Evolutionary conservation across 2,888 invertebrate genomes (phyloP).

Genomic region (Tenthredo amoena): DNA sequence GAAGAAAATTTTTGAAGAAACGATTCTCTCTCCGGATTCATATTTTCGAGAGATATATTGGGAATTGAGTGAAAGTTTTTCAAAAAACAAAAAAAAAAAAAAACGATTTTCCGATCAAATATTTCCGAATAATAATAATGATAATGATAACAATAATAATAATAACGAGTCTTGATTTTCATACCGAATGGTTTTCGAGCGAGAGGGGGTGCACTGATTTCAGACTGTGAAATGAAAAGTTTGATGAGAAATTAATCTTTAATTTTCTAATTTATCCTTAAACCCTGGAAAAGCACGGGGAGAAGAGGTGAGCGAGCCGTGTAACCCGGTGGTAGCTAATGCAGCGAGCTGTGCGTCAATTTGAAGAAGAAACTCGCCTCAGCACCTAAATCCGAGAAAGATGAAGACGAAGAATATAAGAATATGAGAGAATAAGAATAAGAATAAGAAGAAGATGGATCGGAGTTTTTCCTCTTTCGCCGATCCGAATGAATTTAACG

Average conservation of each 20-base stretch:
- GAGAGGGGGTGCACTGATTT: not conserved
- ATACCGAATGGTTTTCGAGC: not conserved
- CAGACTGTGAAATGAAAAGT: conserved; percentile 26
- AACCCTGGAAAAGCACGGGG: too few relatives aligned
- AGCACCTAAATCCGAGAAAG: too few relatives aligned
- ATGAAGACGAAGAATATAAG: not conserved
- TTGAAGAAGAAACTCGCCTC: too few relatives aligned
- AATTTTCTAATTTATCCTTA: conserved; percentile 26
- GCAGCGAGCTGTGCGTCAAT: too few relatives aligned
- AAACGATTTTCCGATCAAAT: not conserved
- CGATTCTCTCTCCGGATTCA: not conserved
- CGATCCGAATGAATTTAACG: not conserved
- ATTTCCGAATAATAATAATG: not conserved
- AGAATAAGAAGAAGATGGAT: not conserved
- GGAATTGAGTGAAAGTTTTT: not conserved
- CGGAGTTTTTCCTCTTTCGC: not conserved
- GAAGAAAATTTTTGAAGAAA: not conserved
- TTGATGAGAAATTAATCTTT: conserved; percentile 33
- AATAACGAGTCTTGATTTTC: not conserved
- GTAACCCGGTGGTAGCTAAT: too few relatives aligned
- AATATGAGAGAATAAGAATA: not conserved
- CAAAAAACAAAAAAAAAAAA: too few relatives aligned
- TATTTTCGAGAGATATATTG: not conserved
- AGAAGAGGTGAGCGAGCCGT: too few relatives aligned
- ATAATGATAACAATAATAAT: not conserved